Evolutionary conservation across 2,797 vertebrate genomes (phyloP).

Genomic region (Rhincodon typus): DNA sequence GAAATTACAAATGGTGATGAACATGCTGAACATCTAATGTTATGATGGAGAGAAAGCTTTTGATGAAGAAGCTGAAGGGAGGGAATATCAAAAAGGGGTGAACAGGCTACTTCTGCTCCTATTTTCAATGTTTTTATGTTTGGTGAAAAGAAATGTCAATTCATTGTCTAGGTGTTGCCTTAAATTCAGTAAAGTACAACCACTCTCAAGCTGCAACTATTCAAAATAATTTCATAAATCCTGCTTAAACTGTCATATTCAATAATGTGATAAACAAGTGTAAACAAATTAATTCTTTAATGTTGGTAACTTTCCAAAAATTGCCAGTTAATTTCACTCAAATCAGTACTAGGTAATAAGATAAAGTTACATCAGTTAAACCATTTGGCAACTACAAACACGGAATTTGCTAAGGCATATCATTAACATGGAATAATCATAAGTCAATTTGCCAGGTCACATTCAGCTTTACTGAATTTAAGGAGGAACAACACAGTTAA

Average conservation of each 20-base stretch:
- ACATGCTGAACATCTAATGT: no score
- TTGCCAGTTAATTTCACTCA: neutral
- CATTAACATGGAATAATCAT: no score
- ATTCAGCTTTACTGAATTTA: neutral
- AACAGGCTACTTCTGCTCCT: no score
- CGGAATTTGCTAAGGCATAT: no score
- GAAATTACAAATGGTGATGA: no score
- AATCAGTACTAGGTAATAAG: neutral
- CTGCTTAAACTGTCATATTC: neutral
- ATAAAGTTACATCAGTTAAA: neutral
- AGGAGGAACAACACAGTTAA: neutral
- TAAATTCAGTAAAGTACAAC: neutral
- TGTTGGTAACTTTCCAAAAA: neutral
- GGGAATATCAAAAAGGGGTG: no score
- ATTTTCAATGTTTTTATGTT: no score
- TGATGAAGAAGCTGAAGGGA: no score
- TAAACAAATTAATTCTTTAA: neutral
- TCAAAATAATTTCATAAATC: neutral
- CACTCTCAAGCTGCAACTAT: neutral
- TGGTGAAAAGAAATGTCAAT: no score
- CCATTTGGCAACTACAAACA: no score
- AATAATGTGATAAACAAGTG: neutral
- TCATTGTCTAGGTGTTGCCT: neutral
- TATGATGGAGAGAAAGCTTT: no score
- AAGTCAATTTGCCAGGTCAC: neutral